A percentile compares a stretch with the other conserved stretches of the same genome.
These are phyloP conservation scores for Clunio marinus DNA, from an alignment of 2,888 invertebrate species.

Conservation along the genomic window DNA sequence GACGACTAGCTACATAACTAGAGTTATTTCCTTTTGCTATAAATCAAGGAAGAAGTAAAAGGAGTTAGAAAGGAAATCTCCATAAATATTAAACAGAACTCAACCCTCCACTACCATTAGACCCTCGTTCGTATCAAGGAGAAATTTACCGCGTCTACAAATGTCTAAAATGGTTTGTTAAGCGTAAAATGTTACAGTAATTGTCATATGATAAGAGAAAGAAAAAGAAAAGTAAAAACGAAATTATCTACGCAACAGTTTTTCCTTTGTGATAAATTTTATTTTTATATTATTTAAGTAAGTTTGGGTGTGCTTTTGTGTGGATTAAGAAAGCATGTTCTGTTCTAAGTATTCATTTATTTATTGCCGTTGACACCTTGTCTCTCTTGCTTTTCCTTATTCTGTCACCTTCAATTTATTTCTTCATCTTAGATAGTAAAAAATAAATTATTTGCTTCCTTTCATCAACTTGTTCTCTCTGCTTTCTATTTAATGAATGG, in stretches of 20 bases:
- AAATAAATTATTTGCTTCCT: background rate
- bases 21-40: slow-evolving; percentile 18
- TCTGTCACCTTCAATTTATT: too few relatives aligned
- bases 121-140: background rate
- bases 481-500: too few relatives aligned
- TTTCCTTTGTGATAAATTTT: too few relatives aligned
- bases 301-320: too few relatives aligned
- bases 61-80: background rate
- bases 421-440: background rate
- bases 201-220: background rate
- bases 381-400: background rate
- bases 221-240: too few relatives aligned
- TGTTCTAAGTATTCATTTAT: slow-evolving; percentile 20
- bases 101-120: background rate
- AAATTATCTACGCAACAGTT: too few relatives aligned
- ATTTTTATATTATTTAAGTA: too few relatives aligned
- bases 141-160: background rate
- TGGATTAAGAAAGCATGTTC: too few relatives aligned
- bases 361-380: slow-evolving; percentile 30
- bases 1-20: slow-evolving; percentile 18
- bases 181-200: slow-evolving; percentile 15
- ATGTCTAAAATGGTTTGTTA: background rate
- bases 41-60: background rate
- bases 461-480: too few relatives aligned
- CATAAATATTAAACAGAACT: background rate